Evolutionary conservation across 2,113 vertebrate species (phyloP).

Genomic region (Thamnophis sirtalis): DNA sequence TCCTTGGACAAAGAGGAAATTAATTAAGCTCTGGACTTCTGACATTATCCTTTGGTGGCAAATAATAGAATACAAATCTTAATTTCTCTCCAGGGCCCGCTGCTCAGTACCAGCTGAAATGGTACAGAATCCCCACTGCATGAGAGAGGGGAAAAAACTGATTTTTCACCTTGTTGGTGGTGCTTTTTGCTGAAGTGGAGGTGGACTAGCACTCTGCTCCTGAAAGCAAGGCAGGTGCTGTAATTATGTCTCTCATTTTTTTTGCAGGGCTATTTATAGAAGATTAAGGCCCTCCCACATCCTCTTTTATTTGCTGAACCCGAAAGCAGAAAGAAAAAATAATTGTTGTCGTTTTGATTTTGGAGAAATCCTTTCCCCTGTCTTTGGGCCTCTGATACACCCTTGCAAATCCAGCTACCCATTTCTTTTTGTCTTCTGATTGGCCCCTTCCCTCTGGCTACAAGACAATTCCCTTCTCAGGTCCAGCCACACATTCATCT

Average conservation of each 20-base stretch:
- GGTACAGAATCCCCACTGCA: not conserved
- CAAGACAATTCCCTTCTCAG: not conserved
- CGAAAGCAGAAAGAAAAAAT: not conserved
- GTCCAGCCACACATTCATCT: not conserved
- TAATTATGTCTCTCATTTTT: not conserved
- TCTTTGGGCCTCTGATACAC: not conserved
- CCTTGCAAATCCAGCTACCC: not conserved
- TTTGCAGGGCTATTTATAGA: not conserved
- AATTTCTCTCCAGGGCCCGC: not conserved
- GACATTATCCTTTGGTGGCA: constrained; percentile 43
- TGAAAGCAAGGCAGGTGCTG: not conserved
- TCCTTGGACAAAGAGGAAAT: constrained; percentile 37
- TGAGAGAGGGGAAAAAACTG: not conserved
- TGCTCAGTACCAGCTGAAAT: not conserved
- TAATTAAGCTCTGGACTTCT: constrained; percentile 17
- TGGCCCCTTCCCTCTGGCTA: not conserved
- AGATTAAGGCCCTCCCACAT: not conserved
- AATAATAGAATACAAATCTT: not conserved
- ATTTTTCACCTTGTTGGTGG: not conserved
- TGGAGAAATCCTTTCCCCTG: rapidly evolving
- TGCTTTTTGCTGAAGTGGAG: not conserved
- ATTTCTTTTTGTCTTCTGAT: not conserved
- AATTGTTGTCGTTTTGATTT: not conserved
- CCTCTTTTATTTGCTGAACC: not conserved
- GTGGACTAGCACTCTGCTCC: not conserved